phyloP scores from a whole-genome alignment of 2,888 invertebrate species.

The Alcis repandata region DNA sequence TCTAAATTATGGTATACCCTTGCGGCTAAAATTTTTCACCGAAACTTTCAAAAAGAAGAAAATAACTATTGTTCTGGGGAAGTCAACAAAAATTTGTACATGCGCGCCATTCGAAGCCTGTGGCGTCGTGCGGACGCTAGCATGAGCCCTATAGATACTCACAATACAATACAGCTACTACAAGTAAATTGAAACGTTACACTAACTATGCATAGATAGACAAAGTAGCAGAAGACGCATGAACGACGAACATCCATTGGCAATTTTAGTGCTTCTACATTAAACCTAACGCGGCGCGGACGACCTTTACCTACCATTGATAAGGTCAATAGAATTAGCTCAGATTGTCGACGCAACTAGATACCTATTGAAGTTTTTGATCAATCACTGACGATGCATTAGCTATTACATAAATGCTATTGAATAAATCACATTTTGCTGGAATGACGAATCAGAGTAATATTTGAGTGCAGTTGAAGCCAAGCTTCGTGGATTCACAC shows the following conservation, averaged over 20 bases:
- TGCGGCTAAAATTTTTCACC: conserved; percentile 82
- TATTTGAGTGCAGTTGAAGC: too few species aligned
- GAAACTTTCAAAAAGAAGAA: conserved; percentile 74
- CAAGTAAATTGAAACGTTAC: conserved; percentile 78
- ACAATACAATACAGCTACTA: conserved; percentile 67
- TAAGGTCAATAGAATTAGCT: conserved; percentile 5
- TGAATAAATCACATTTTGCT: too few species aligned
- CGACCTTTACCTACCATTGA: conserved; percentile 35
- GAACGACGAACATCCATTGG: conserved; percentile 70
- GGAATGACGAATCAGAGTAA: too few species aligned
- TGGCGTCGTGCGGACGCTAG: conserved; percentile 26
- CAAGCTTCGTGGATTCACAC: background rate
- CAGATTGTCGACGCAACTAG: background rate
- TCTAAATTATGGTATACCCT: conserved; percentile 83
- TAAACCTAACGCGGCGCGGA: conserved; percentile 62
- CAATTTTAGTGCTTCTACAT: conserved; percentile 76
- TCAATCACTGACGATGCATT: too few species aligned
- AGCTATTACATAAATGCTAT: too few species aligned
- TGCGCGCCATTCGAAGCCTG: conserved; percentile 52
- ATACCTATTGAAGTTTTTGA: too few species aligned
- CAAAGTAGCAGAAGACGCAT: conserved; percentile 69
- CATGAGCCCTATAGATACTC: conserved; percentile 65
- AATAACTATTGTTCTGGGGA: conserved; percentile 66
- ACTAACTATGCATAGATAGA: conserved; percentile 75
- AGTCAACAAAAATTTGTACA: conserved; percentile 82